Conservation (phyloP, 2,113 vertebrate species). For the Anolis sagrei region DNA sequence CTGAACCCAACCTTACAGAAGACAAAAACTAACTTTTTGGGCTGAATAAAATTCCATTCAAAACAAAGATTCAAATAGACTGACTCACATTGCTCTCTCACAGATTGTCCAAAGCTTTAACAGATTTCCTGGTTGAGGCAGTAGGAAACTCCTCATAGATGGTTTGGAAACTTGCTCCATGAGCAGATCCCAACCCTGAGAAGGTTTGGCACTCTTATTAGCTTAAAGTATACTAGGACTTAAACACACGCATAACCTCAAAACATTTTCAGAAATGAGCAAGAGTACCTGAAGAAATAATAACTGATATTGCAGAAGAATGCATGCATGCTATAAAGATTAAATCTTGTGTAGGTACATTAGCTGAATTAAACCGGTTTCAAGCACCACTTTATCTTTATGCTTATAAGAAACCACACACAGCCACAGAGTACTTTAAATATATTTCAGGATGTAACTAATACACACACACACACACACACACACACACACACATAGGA, state of each 20-base stretch:
- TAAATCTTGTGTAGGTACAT: conserved; percentile 32
- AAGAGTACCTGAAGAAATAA: conserved; percentile 1
- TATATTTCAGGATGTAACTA: conserved; percentile 38
- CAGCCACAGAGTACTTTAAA: conserved; percentile 7
- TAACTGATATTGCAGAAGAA: conserved; percentile 24
- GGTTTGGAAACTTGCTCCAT: too few relatives aligned
- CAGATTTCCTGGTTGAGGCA: too few relatives aligned
- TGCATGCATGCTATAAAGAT: not conserved
- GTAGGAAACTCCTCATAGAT: too few relatives aligned
- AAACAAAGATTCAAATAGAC: too few relatives aligned
- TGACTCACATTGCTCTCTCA: too few relatives aligned
- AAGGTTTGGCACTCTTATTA: too few relatives aligned
- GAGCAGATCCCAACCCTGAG: too few relatives aligned
- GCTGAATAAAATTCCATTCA: too few relatives aligned
- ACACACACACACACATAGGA: conserved; percentile 1
- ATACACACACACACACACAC: too few relatives aligned
- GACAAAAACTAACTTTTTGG: too few relatives aligned
- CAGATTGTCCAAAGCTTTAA: too few relatives aligned
- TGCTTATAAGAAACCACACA: conserved; percentile 21
- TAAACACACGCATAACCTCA: conserved; percentile 9
- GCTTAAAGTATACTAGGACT: not conserved
- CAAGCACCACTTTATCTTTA: conserved; percentile 16
- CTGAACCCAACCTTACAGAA: not conserved
- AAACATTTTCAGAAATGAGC: conserved; percentile 17
- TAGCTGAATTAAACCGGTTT: conserved; percentile 35